Evolutionary conservation across 2,113 vertebrate genomes (phyloP).

Genomic region (Hassar affinis): DNA sequence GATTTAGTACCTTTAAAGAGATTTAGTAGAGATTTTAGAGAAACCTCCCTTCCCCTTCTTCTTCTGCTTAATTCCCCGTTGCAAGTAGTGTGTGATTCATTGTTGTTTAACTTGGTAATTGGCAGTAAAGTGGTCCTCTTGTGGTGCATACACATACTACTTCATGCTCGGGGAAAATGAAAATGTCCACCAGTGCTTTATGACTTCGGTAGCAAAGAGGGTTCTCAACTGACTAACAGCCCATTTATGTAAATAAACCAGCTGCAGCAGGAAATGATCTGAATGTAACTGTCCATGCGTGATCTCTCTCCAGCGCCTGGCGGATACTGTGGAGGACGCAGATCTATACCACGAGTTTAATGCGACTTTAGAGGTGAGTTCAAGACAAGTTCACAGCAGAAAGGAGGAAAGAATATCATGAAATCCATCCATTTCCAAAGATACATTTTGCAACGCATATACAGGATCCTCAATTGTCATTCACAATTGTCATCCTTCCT

Average conservation of each 20-base stretch:
- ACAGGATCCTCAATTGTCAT: background rate
- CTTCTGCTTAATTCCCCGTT: background rate
- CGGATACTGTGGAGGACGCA: conserved; percentile 91
- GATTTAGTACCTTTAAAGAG: background rate
- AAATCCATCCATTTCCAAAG: background rate
- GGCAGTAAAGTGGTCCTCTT: background rate
- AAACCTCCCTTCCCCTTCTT: background rate
- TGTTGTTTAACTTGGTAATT: background rate
- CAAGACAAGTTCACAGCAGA: background rate
- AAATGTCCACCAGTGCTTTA: background rate
- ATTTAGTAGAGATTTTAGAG: too few relatives aligned
- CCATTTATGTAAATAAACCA: background rate
- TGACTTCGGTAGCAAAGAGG: background rate
- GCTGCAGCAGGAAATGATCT: background rate
- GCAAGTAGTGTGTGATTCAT: background rate
- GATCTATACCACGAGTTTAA: conserved; percentile 93
- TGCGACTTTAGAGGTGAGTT: conserved; percentile 80
- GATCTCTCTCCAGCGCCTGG: conserved; percentile 78
- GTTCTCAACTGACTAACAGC: background rate
- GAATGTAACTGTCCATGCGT: background rate
- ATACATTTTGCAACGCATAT: background rate
- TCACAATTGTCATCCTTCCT: background rate
- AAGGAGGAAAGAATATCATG: background rate
- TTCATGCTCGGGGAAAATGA: background rate
- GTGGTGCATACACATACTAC: background rate